Evolutionary conservation across 2,888 invertebrate genomes (phyloP).

Genomic region (Eupithecia dodoneata): DNA sequence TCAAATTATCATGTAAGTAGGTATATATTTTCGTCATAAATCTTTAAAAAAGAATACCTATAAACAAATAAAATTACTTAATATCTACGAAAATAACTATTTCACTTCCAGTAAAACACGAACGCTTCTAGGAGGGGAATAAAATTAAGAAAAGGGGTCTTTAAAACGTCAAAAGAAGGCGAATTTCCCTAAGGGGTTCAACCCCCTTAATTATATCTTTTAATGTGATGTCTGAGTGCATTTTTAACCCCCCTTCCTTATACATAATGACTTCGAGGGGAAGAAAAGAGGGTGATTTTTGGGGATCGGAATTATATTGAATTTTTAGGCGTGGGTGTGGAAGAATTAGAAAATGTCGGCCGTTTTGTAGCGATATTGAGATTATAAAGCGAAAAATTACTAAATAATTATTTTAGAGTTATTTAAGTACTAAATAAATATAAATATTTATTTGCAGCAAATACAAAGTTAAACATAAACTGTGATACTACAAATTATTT

Average conservation of each 20-base stretch:
- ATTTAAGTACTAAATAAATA: too few relatives aligned
- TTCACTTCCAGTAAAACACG: slow-evolving; percentile 42
- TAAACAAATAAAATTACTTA: too few relatives aligned
- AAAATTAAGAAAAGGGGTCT: slow-evolving; percentile 74
- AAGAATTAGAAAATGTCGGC: slow-evolving; percentile 40
- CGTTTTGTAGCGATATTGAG: background rate
- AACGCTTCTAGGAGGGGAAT: slow-evolving; percentile 49
- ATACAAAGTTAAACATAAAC: too few relatives aligned
- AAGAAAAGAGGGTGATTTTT: slow-evolving; percentile 50
- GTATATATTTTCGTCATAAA: too few relatives aligned
- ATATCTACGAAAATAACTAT: background rate
- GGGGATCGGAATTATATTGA: slow-evolving; percentile 47
- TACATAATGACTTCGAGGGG: slow-evolving; percentile 58
- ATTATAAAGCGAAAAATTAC: background rate
- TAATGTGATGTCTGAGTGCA: slow-evolving; percentile 82
- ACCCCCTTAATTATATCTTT: slow-evolving; percentile 83
- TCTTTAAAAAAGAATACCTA: background rate
- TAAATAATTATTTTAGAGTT: too few relatives aligned
- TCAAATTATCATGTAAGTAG: too few relatives aligned
- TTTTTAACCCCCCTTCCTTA: slow-evolving; percentile 72
- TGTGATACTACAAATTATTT: too few relatives aligned
- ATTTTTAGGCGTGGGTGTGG: slow-evolving; percentile 40
- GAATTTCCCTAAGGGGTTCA: slow-evolving; percentile 75
- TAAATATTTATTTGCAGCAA: too few relatives aligned
- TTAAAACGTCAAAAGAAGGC: slow-evolving; percentile 83